Base-by-base conservation (phyloP, 2,797 vertebrate genomes). In the Chelidonichthys spinosus region DNA sequence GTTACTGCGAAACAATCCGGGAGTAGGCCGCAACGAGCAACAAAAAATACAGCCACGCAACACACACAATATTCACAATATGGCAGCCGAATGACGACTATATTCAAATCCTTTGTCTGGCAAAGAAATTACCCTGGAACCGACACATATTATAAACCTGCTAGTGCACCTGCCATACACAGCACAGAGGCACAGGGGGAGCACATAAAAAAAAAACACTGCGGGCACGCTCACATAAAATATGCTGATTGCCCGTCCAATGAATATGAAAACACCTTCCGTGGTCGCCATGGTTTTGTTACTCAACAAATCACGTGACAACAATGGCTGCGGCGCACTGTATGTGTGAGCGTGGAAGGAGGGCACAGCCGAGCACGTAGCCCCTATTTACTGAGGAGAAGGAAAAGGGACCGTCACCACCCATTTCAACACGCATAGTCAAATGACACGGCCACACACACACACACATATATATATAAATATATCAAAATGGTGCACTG, bases 271-370 rank as follows among this genome's bases (percentile, higher is more conserved):
- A 90, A 88, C 69, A 86, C 80, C 81, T 84, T 87, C 78, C 70
- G 76, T 60, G 75, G 92, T 92, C 85, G 55, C 91, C 90, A 92
- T 91, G 90, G 92, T 92, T 91, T 91, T 94, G 88, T 90, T 88
- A 90, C 83, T 86, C 88, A 91, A 89, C 92, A 89, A 82, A 87
- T 94, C 92, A 95, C 79, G 86, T 93, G 85, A 92, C 85, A 88
- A 81, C 81, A 89, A 88, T 92, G 82, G 87, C 76, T 74, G 74
- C 60, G 18, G 69, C 40, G 69, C 80, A 83, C 85, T 86, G 83
- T 90, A 69, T 65, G 81, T 84, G 84, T 76, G 79, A 72, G 47
- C 11, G 18, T 47, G 40, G 70, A 81, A 77, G 81, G 63, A 80
- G 78, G 80, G 52, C 61, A 87, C 69, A 70, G 72, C 40, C 36